Base-by-base conservation (phyloP, 2,797 vertebrate genomes). In the Pachyuromys duprasi region DNA sequence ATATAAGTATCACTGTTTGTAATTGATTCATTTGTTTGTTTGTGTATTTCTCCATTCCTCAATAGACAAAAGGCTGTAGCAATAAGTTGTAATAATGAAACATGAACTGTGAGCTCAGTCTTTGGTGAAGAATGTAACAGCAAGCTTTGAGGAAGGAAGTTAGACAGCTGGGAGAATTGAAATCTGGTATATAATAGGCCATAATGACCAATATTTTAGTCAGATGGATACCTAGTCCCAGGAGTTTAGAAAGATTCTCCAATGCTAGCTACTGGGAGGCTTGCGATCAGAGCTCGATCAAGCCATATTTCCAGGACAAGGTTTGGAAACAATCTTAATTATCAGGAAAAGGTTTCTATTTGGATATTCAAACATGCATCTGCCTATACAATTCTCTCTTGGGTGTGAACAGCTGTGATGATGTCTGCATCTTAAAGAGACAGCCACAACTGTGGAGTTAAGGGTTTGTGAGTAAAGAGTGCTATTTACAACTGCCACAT, bases 321-420 rank as follows among this genome's bases (percentile, higher is more conserved):
- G 8, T 42, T 86, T 86, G 49, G 20, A 65, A 92, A 81, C 31
- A 28, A 12, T 69, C 93, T 94, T 82, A 28, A 65, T 91, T 49
- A 75, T 76, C 15, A 79, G 70, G 49, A 89, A 75, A 72, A 39
- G 11, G 24, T 31, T 91, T 90, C 75, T 87, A 53, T 94, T 95
- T 93, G 89, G 24, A 72, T 78, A 57, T 69, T 53, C 36, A 82
- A 94, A 65, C 67, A 45, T 76, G 53, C 53, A 93, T 12, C 92
- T 39, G 72, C 63, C 57, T 95, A 83, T 26, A 36, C 75, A 90
- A 76, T 67, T 24, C 13, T 90, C 57, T 84, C 76, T 95, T 91
- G 94, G 86, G 79, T 69, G 11, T 39, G 72, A 95, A 87, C 94
- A 93, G 74, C 94, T 97, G 93, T 82, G 60, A 60, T 89, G 3